Conservation (phyloP, 2,888 invertebrate species). For the Callyntrura guangdongensis region DNA sequence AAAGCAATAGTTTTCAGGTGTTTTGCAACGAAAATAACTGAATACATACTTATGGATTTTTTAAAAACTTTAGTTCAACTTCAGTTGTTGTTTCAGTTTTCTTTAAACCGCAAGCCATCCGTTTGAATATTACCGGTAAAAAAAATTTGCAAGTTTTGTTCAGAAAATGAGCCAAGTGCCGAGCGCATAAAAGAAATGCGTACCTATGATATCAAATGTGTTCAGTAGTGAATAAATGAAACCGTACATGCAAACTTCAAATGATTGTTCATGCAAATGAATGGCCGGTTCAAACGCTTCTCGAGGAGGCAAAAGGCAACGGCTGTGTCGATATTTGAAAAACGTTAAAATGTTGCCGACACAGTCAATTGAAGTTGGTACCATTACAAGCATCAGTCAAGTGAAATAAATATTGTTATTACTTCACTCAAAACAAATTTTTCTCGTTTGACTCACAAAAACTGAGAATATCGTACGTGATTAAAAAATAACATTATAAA, state of each 20-base stretch:
- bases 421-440: too few relatives aligned
- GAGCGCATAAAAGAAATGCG: neutral
- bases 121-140: constrained; percentile 1
- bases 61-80: neutral
- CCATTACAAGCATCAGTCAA: too few relatives aligned
- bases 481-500: too few relatives aligned
- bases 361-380: too few relatives aligned
- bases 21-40: neutral
- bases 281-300: neutral
- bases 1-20: constrained; percentile 11
- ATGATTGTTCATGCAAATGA: neutral
- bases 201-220: neutral
- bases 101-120: constrained; percentile 37
- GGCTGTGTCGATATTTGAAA: neutral
- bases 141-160: constrained; percentile 17
- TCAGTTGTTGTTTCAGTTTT: constrained; percentile 41
- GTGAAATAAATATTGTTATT: too few relatives aligned
- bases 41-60: constrained; percentile 3
- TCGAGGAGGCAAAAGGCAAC: neutral
- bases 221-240: neutral
- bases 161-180: neutral
- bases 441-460: too few relatives aligned
- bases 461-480: too few relatives aligned
- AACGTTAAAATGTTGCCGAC: neutral
- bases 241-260: neutral